A percentile compares a stretch with the other conserved stretches of the same genome.
Conservation (phyloP, 2,888 invertebrate species). For the Eupithecia inturbata region DNA sequence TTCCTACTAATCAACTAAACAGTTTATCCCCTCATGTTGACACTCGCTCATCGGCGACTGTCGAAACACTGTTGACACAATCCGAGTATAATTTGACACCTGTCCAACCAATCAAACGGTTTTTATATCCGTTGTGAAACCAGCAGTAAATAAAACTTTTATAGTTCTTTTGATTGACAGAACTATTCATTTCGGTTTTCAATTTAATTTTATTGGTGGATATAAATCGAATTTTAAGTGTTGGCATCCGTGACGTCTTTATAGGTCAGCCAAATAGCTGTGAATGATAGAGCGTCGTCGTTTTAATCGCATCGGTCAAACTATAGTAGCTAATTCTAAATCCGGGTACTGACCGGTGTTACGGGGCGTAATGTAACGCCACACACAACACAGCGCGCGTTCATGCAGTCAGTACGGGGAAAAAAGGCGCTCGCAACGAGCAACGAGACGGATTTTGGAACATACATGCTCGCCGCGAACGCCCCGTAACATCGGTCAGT, state of each 20-base stretch:
- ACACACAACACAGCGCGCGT: too few species aligned
- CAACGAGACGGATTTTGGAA: too few species aligned
- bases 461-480: too few species aligned
- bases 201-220: slow-evolving; percentile 32
- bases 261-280: background rate
- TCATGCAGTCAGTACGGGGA: too few species aligned
- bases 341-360: too few species aligned
- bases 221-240: slow-evolving; percentile 26
- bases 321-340: too few species aligned
- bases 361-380: too few species aligned
- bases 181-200: slow-evolving; percentile 32
- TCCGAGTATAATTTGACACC: slow-evolving; percentile 29
- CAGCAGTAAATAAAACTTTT: slow-evolving; percentile 29
- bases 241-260: slow-evolving; percentile 24
- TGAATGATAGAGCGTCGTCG: background rate
- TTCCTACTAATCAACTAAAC: background rate
- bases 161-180: slow-evolving; percentile 31
- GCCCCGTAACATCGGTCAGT: too few species aligned
- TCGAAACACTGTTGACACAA: slow-evolving; percentile 32
- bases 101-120: slow-evolving; percentile 36
- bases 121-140: slow-evolving; percentile 27
- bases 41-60: slow-evolving; percentile 9
- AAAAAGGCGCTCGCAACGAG: too few species aligned
- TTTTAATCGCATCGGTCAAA: background rate
- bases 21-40: background rate